Conservation (phyloP, 2,113 vertebrate genomes). For the Syngnathus scovelli region DNA sequence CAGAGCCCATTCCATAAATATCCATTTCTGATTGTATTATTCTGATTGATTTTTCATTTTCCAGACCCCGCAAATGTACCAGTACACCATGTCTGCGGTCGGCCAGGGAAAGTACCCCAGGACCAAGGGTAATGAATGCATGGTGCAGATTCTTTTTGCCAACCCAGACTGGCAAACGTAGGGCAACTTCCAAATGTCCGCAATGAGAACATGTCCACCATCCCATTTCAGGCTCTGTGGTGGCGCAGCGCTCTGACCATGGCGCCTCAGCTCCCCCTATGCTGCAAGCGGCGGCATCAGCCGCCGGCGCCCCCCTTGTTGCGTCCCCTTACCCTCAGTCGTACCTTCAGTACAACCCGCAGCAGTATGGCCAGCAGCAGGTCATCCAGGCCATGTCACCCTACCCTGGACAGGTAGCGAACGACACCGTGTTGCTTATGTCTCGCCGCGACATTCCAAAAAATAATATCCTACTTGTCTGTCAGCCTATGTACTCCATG, state of each 20-base stretch:
- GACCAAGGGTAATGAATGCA: constrained; percentile 72
- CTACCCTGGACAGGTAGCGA: constrained; percentile 80
- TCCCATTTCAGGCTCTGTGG: constrained; percentile 70
- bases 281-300: constrained; percentile 80
- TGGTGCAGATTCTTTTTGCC: not conserved
- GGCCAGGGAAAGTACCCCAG: constrained; percentile 83
- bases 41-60: too few relatives aligned
- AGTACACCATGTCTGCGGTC: constrained; percentile 81
- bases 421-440: too few relatives aligned
- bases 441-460: not conserved
- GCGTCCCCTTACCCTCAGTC: constrained; percentile 81
- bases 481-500: constrained; percentile 77
- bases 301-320: constrained; percentile 81
- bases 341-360: constrained; percentile 85
- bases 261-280: constrained; percentile 77
- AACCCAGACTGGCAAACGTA: too few relatives aligned
- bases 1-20: not conserved
- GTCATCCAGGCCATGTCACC: constrained; percentile 85
- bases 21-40: not conserved
- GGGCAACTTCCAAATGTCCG: too few relatives aligned
- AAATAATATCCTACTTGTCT: constrained; percentile 6
- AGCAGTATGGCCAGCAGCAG: constrained; percentile 84
- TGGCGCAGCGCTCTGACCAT: constrained; percentile 78
- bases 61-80: constrained; percentile 83
- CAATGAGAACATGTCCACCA: too few relatives aligned